Evolutionary conservation across 2,113 vertebrate genomes (phyloP), one percentile per base, ranked within the genome.

Genomic region (Casuarius casuarius): DNA sequence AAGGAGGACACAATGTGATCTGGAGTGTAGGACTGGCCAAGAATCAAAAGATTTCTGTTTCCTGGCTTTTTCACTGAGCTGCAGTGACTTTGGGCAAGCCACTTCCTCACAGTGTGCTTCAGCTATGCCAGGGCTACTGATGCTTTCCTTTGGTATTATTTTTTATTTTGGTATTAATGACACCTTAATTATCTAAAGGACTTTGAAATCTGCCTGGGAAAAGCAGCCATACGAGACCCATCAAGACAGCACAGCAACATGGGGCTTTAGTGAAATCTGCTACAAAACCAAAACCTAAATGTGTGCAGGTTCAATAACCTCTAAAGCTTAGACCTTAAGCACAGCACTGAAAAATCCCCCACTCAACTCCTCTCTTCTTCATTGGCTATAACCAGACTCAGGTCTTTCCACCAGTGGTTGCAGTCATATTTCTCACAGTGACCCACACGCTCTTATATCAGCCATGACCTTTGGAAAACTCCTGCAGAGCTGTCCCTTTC

Each of bases 1-100:
- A 84, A 54, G 83, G 56, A 92, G 66, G 22, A 89, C 12, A 74
- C 61, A 92, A 95, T 28, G 40, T 0, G 2, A 88, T 94, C 71
- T 85, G 58, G 74, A 89, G 66, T n/a, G 21, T 59, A 82, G 35
- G 40, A 66, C 89, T 94, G 92, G 86, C 77, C 7, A 4, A 56
- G 35, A 92, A 29, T 84, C 90, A 92, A 87, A 95, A 94, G 80
- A 61, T 61, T 89, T 94, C 80, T 89, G 72, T 92, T 94, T 94
- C n/a, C 70, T 96, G 76, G 86, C 74, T 87, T 87, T 94, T 81
- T 65, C 86, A 72, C 66, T 52, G 46, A 66, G 76, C 35, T 91
- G 66, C 15, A 1, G 76, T 54, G 56, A 88, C 54, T 90, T 88
- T 90, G 79, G 14, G 9, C 70, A 78, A 96, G 48, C 49, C 0